These are phyloP conservation scores for Standfussiana lucernea DNA, from an alignment of 2,888 invertebrate species.

Conservation along the genomic window DNA sequence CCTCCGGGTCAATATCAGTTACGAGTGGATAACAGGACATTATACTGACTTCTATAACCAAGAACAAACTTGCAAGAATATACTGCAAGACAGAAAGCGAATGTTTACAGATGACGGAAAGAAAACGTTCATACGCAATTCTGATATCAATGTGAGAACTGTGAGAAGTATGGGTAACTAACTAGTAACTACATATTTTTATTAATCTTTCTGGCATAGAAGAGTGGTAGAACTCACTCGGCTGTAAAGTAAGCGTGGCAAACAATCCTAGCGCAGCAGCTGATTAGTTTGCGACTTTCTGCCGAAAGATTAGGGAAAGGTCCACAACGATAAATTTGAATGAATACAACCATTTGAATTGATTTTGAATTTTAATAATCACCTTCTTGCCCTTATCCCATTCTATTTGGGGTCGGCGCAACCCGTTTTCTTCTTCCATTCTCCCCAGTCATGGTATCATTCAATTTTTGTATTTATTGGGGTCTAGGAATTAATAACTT, in stretches of 20 bases:
- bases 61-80: not conserved
- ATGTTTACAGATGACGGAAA: slow-evolving; percentile 2
- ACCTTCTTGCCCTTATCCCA: not conserved
- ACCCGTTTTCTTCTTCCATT: not conserved
- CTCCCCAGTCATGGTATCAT: not conserved
- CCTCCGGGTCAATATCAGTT: not conserved
- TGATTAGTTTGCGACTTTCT: not conserved
- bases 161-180: slow-evolving; percentile 4
- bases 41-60: not conserved
- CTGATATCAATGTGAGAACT: not conserved
- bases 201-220: not conserved
- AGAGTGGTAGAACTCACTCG: not conserved
- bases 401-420: not conserved
- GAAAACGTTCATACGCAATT: slow-evolving; percentile 3
- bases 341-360: too few species aligned
- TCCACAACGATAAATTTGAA: not conserved
- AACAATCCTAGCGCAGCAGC: not conserved
- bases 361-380: too few species aligned
- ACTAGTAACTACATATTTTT: not conserved
- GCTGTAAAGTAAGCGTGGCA: not conserved
- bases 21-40: not conserved
- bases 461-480: not conserved
- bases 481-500: not conserved
- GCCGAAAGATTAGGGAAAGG: not conserved
- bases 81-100: slow-evolving; percentile 2